Evolutionary conservation across 1,140 invertebrate species (phyloP).

Genomic region (Dendroctonus valens): DNA sequence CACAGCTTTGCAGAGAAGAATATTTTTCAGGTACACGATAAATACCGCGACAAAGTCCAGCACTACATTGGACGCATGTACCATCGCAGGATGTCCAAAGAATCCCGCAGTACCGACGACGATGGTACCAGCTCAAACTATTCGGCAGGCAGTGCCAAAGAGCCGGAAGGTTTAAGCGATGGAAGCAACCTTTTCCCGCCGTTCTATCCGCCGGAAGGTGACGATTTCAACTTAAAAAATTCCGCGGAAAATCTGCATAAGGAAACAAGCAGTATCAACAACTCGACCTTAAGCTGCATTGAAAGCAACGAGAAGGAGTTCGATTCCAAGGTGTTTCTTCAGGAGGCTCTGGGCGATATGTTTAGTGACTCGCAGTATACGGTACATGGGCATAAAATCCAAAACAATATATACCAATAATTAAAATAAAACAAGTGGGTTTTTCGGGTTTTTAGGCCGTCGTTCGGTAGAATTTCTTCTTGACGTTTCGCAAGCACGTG

Average conservation of each 20-base stretch:
- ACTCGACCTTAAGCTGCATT: too few relatives aligned
- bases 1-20: too few relatives aligned
- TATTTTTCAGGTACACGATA: slow-evolving; percentile 20
- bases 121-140: slow-evolving; percentile 25
- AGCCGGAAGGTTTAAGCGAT: slow-evolving; percentile 19
- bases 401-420: too few relatives aligned
- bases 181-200: slow-evolving; percentile 15
- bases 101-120: slow-evolving; percentile 19
- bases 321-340: slow-evolving; percentile 27
- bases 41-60: slow-evolving; percentile 27
- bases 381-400: too few relatives aligned
- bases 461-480: too few relatives aligned
- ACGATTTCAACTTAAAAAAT: slow-evolving; percentile 18
- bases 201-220: slow-evolving; percentile 6
- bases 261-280: slow-evolving; percentile 11
- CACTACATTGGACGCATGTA: slow-evolving; percentile 31
- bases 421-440: too few relatives aligned
- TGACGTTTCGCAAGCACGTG: too few relatives aligned
- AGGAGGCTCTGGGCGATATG: slow-evolving; percentile 28
- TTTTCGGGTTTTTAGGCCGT: too few relatives aligned
- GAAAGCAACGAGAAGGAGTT: slow-evolving; percentile 4
- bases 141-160: slow-evolving; percentile 15
- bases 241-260: slow-evolving; percentile 30
- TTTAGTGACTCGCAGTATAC: slow-evolving; percentile 7
- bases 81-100: slow-evolving; percentile 27